Base-by-base conservation (phyloP, 2,113 vertebrate genomes). In the Macroglossus sobrinus region DNA sequence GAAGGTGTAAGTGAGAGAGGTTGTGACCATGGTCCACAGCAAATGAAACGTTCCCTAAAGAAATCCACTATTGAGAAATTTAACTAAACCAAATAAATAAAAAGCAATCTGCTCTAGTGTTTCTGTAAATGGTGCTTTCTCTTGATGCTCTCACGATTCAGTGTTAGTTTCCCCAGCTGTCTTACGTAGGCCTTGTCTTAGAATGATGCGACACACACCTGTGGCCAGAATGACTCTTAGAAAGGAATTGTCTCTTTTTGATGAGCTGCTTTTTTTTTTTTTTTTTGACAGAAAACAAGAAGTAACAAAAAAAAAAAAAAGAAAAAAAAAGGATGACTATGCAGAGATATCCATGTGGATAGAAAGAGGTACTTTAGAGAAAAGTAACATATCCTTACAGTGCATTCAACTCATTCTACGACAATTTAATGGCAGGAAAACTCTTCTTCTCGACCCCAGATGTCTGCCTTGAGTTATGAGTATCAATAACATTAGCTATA, bases 401-500 rank as follows among this genome's bases (percentile, higher is more conserved):
- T 55, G 35, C 22, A 18, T 90, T 66, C 75, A 35, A 76, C 53
- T 47, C 59, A 24, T 90, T 91, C 59, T 63, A 61, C 71, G 72
- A 53, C 86, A 63, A 24, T 68, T 30, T 92, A 85, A 96, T 26
- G 53, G 61, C 71, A 97, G 55, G 84, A 72, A 84, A 94, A 88
- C 16, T 43, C 43, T 81, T 97, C 76, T 94, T 71, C 69, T 50
- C 12, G 35, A 82, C 76, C 61, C 78, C 79, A 45, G 53, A 81
- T 74, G 85, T 94, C 88, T 22, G 72, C 76, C 66, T 81, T 88
- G 92, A 96, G 92, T 96, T 96, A 88, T 74, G 90, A 92, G 75
- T 82, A 92, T 95, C 87, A 84, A 92, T 95, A 95, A 82, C 66
- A 82, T 94, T 82, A 96, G 82, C 88, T 35, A 19, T 91, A 96